Percentiles rank a stretch among this genome's conserved stretches.
phyloP scores from a whole-genome alignment of 2,888 invertebrate species.

The Eulithis testata region DNA sequence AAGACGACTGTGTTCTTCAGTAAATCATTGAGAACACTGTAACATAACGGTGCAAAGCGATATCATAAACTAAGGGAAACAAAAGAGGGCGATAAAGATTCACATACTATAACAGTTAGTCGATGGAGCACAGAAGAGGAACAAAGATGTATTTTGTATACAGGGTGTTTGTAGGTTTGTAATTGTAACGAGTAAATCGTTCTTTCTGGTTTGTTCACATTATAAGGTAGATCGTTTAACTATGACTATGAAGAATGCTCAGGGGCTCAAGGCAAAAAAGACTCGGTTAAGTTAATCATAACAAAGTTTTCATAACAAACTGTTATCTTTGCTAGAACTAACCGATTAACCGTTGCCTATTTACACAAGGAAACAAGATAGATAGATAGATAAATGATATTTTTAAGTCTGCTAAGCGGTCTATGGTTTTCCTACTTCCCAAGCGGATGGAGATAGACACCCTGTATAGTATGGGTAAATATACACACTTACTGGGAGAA shows the following conservation, averaged over 20 bases:
- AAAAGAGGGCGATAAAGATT: slow-evolving; percentile 29
- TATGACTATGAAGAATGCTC: no score
- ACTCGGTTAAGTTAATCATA: no score
- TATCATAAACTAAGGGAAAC: slow-evolving; percentile 31
- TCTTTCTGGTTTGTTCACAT: no score
- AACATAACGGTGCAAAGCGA: slow-evolving; percentile 28
- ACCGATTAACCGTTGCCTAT: no score
- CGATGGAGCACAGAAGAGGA: slow-evolving; percentile 20
- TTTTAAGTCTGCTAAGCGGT: background rate
- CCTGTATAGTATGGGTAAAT: slow-evolving; percentile 16
- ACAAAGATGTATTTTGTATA: slow-evolving; percentile 15
- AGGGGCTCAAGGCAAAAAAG: no score
- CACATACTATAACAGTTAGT: slow-evolving; percentile 28
- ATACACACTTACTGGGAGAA: slow-evolving; percentile 6
- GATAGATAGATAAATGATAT: no score
- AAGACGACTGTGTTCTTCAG: slow-evolving; percentile 12
- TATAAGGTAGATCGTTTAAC: no score
- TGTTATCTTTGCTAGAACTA: no score
- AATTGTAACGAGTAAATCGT: no score
- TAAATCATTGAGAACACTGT: slow-evolving; percentile 26
- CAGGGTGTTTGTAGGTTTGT: slow-evolving; percentile 4
- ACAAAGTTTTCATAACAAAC: no score
- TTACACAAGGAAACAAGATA: no score
- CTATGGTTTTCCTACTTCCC: background rate
- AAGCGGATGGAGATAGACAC: background rate